Evolutionary conservation across 2,888 invertebrate species (phyloP).

Genomic region (Cremastinae sp.): DNA sequence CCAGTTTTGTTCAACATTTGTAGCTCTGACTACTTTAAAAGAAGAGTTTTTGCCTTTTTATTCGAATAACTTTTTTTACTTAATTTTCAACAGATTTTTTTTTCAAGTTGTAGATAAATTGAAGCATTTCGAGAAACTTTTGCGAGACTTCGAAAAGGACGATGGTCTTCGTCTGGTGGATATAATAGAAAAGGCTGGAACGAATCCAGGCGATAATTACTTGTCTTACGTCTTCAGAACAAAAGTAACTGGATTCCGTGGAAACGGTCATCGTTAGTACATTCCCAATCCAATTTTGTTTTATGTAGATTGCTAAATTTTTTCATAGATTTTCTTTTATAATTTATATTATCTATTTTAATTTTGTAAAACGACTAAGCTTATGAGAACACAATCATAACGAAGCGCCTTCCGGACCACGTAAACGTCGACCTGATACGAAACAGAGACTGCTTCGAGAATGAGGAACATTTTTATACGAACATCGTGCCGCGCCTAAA

Average conservation of each 20-base stretch:
- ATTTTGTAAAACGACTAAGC: constrained; percentile 57
- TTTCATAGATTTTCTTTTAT: constrained; percentile 9
- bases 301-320: constrained; percentile 7
- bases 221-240: constrained; percentile 68
- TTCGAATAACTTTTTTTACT: too few relatives aligned
- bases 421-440: constrained; percentile 54
- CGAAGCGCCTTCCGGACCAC: constrained; percentile 65
- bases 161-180: constrained; percentile 60
- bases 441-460: constrained; percentile 63
- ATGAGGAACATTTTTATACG: constrained; percentile 67
- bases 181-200: constrained; percentile 65
- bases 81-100: neutral
- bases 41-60: too few relatives aligned
- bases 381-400: constrained; percentile 67
- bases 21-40: too few relatives aligned
- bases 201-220: constrained; percentile 69
- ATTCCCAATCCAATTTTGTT: neutral
- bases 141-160: constrained; percentile 67
- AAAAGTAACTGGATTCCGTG: constrained; percentile 63
- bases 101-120: constrained; percentile 58
- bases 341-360: constrained; percentile 26
- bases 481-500: constrained; percentile 64
- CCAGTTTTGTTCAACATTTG: too few relatives aligned
- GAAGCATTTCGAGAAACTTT: constrained; percentile 60
- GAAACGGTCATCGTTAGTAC: constrained; percentile 66